Percentiles rank a stretch among this genome's conserved stretches.
Evolutionary conservation across 2,888 invertebrate species (phyloP).

Genomic region (Petrolisthes cinctipes): DNA sequence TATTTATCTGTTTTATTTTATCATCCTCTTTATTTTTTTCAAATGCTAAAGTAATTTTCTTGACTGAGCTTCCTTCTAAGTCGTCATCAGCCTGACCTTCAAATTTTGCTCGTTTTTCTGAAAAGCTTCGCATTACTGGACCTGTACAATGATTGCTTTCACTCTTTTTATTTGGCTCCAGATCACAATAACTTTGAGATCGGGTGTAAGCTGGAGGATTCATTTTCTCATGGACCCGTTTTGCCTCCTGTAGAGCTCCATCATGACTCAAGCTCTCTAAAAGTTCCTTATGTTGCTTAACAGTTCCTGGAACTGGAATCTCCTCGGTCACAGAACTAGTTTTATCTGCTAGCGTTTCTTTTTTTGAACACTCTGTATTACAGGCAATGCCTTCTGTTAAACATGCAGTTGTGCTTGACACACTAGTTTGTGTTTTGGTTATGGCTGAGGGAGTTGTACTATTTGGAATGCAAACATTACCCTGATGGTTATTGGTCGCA

Average conservation of each 20-base stretch:
- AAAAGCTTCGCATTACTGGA: conserved; percentile 52
- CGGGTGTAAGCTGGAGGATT: conserved; percentile 32
- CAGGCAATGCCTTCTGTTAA: conserved; percentile 12
- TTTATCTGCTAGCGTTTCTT: conserved; percentile 13
- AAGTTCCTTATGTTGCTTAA: conserved; percentile 56
- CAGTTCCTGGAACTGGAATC: conserved; percentile 59
- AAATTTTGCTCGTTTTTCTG: conserved; percentile 62
- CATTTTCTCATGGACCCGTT: conserved; percentile 32
- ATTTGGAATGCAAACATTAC: conserved; percentile 53
- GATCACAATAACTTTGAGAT: conserved; percentile 48
- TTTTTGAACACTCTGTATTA: conserved; percentile 11
- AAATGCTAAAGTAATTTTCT: conserved; percentile 58
- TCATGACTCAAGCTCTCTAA: conserved; percentile 52
- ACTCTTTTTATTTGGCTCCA: conserved; percentile 17
- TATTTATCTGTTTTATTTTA: conserved; percentile 33
- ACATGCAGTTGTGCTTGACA: conserved; percentile 32
- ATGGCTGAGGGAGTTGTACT: conserved; percentile 48
- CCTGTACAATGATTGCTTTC: neutral
- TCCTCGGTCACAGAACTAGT: conserved; percentile 41
- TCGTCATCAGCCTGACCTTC: conserved; percentile 45
- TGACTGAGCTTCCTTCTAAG: conserved; percentile 47
- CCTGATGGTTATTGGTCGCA: conserved; percentile 28
- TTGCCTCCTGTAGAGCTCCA: neutral
- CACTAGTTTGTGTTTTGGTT: conserved; percentile 33
- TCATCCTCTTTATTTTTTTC: conserved; percentile 49